A percentile compares a stretch with the other conserved stretches of the same genome.
phyloP scores from a whole-genome alignment of 2,888 invertebrate species.

The Tridacna crocea region DNA sequence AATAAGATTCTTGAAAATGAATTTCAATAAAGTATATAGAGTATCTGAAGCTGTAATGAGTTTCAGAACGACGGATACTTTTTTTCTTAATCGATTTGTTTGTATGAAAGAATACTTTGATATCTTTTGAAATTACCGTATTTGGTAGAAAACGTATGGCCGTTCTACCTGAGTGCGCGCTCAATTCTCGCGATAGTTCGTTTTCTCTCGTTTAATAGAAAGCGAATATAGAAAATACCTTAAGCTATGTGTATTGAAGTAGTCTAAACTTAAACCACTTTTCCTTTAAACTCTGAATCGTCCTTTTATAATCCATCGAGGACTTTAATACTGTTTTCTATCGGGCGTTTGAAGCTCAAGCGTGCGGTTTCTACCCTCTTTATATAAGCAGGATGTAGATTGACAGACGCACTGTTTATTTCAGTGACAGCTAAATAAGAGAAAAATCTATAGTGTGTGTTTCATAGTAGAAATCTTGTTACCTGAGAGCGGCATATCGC shows the following conservation, averaged over 20 bases:
- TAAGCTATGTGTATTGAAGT: conserved; percentile 22
- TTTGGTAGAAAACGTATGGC: not conserved
- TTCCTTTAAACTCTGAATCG: not conserved
- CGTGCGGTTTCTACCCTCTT: not conserved
- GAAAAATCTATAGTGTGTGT: conserved; percentile 27
- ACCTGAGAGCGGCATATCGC: conserved; percentile 15
- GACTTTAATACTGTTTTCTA: no score
- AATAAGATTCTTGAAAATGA: no score
- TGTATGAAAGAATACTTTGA: no score
- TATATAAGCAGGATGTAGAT: not conserved
- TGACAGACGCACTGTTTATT: not conserved
- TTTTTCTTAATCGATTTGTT: no score
- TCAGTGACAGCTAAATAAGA: conserved; percentile 13
- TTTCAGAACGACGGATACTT: no score
- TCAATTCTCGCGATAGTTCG: conserved; percentile 9
- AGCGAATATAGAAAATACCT: conserved; percentile 20
- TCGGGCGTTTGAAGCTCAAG: no score
- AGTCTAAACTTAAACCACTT: conserved; percentile 13
- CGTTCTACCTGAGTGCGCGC: conserved; percentile 5
- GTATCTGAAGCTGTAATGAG: no score
- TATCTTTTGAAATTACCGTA: no score
- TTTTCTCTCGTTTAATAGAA: conserved; percentile 9
- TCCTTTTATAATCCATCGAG: no score
- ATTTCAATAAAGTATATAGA: no score
- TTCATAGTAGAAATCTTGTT: not conserved